Evolutionary conservation across 1,140 invertebrate species (phyloP).

Genomic region (Macrobrachium rosenbergii): DNA sequence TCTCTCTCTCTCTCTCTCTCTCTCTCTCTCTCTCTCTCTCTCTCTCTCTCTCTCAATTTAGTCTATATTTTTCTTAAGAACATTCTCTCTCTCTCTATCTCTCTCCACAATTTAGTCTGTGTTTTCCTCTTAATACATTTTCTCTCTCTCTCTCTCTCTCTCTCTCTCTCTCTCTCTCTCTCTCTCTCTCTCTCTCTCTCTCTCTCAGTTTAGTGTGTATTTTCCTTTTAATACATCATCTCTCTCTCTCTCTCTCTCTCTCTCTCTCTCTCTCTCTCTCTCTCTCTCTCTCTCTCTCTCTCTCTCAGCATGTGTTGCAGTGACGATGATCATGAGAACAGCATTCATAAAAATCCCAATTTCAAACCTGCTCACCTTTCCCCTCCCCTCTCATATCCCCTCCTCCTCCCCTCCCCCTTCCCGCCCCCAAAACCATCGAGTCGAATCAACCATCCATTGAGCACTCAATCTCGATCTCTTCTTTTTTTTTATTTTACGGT

Average conservation of each 20-base stretch:
- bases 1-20: conserved; percentile 38
- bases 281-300: conserved; percentile 35
- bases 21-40: conserved; percentile 37
- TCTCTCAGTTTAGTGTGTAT: no score
- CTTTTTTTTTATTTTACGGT: not conserved
- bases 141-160: no score
- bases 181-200: no score
- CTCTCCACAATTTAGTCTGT: no score
- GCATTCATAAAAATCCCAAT: not conserved
- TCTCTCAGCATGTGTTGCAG: not conserved
- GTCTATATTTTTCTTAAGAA: no score
- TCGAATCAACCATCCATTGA: not conserved
- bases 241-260: conserved; percentile 32
- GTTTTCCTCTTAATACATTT: no score
- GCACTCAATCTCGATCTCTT: no score
- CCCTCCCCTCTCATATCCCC: not conserved
- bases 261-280: conserved; percentile 36
- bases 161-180: no score
- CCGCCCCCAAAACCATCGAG: not conserved
- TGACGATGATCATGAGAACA: not conserved
- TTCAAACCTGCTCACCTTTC: not conserved
- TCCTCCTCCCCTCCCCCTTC: not conserved
- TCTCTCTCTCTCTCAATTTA: conserved; percentile 21
- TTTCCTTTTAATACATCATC: no score
- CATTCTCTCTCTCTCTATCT: no score